Conservation (phyloP, 2,888 invertebrate species). For the Drosophila emarginata region DNA sequence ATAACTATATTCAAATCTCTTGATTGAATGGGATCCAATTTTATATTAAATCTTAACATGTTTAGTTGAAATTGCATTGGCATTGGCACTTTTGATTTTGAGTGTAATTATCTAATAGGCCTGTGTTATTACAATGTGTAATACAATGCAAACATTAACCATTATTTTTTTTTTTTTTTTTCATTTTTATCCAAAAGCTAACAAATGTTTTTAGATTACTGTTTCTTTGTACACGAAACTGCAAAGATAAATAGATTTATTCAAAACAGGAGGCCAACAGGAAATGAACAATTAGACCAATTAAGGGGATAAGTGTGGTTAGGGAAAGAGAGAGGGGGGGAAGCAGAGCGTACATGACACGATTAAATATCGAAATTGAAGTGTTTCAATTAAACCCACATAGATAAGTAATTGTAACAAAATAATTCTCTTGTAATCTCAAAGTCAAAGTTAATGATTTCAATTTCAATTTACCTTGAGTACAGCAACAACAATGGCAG, state of each 20-base stretch:
- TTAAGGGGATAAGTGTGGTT: neutral
- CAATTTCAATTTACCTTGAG: conserved; percentile 39
- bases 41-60: neutral
- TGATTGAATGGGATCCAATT: neutral
- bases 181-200: neutral
- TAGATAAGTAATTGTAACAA: conserved; percentile 20
- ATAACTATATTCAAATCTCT: no score
- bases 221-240: neutral
- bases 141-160: neutral
- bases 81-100: neutral
- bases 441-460: conserved; percentile 68
- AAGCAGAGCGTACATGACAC: conserved; percentile 26
- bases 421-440: conserved; percentile 56
- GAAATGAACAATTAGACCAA: neutral
- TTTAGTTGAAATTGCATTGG: neutral
- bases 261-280: conserved; percentile 9
- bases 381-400: conserved; percentile 34
- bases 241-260: neutral
- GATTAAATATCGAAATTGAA: conserved; percentile 42
- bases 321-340: conserved; percentile 2
- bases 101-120: neutral
- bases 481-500: neutral
- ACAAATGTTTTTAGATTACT: neutral
- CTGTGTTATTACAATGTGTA: neutral
- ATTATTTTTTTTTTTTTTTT: neutral